Conservation (phyloP, 2,888 invertebrate genomes). For the Bellardia pandia region DNA sequence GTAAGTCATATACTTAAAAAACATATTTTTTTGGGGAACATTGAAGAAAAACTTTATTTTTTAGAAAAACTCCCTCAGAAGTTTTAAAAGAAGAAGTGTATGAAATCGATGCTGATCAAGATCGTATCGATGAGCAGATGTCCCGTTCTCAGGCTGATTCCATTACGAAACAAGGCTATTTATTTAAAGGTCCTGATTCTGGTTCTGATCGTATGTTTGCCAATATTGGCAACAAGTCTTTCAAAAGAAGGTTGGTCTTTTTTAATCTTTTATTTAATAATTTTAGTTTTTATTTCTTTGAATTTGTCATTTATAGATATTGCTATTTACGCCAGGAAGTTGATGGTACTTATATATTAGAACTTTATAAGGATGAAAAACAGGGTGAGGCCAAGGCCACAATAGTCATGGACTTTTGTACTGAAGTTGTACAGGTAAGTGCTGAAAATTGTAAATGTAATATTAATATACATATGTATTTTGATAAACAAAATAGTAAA, state of each 20-base stretch:
- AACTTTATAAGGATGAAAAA: slow-evolving; percentile 96
- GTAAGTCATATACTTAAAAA: slow-evolving; percentile 82
- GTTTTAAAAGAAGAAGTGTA: slow-evolving; percentile 92
- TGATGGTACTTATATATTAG: slow-evolving; percentile 95
- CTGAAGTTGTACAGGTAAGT: slow-evolving; percentile 91
- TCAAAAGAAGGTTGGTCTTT: slow-evolving; percentile 88
- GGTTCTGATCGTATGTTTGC: slow-evolving; percentile 95
- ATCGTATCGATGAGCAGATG: slow-evolving; percentile 90
- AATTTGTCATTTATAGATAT: slow-evolving; percentile 85
- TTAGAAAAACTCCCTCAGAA: slow-evolving; percentile 85
- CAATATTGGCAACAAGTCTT: slow-evolving; percentile 96
- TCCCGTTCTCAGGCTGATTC: slow-evolving; percentile 88
- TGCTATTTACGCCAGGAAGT: slow-evolving; percentile 95
- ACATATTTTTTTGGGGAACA: too few relatives aligned
- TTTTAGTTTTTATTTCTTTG: neutral
- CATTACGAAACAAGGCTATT: slow-evolving; percentile 95
- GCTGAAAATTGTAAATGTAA: neutral
- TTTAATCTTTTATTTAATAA: neutral
- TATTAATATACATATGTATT: neutral
- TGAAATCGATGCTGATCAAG: slow-evolving; percentile 94
- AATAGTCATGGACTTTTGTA: slow-evolving; percentile 97
- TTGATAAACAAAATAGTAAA: neutral
- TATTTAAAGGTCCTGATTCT: slow-evolving; percentile 96
- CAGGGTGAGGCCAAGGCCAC: slow-evolving; percentile 95
- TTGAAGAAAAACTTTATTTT: neutral